Conservation (phyloP, 2,797 vertebrate species). For the Bucorvus abyssinicus region DNA sequence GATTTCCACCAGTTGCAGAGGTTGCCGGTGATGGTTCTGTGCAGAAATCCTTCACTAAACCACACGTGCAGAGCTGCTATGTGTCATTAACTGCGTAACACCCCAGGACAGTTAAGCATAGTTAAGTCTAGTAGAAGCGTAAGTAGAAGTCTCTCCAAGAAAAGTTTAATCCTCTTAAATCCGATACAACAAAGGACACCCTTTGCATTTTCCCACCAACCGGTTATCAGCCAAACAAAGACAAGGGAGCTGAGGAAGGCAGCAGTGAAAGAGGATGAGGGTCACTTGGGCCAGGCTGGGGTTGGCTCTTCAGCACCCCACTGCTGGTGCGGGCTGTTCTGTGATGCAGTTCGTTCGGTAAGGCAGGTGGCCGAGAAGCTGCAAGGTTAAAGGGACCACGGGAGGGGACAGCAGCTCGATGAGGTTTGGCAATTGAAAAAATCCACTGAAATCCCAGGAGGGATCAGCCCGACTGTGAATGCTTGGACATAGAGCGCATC, state of each 20-base stretch:
- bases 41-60: background rate
- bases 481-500: background rate
- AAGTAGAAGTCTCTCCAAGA: background rate
- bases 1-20: background rate
- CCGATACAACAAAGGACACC: background rate
- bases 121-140: no score
- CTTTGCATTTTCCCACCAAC: background rate
- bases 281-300: background rate
- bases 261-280: background rate
- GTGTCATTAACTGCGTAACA: background rate
- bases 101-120: background rate
- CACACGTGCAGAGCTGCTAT: background rate
- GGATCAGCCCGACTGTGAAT: background rate
- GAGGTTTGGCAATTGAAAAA: background rate
- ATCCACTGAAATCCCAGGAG: background rate
- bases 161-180: background rate
- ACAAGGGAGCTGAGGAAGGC: background rate
- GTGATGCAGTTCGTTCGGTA: rapidly evolving
- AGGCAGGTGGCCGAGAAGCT: background rate
- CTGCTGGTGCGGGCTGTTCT: rapidly evolving
- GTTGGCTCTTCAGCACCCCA: background rate
- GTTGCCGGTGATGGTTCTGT: background rate
- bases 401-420: background rate
- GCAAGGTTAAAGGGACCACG: background rate
- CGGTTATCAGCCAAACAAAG: background rate